Conservation (phyloP, 2,113 vertebrate species). For the Macrotis lagotis region DNA sequence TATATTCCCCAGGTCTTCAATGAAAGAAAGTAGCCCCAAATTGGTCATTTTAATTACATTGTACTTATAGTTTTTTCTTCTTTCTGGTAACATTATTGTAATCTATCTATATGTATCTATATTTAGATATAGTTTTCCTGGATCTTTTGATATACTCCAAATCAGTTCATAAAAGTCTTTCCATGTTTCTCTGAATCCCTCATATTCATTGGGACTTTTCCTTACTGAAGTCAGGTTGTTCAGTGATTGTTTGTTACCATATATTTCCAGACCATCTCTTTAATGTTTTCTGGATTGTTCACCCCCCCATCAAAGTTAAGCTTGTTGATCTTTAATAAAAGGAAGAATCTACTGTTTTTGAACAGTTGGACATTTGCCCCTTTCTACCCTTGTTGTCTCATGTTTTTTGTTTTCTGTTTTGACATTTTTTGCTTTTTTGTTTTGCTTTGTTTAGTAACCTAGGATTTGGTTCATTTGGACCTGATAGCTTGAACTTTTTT, state of each 20-base stretch:
- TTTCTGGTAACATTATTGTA: background rate
- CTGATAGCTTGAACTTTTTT: background rate
- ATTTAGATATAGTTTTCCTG: background rate
- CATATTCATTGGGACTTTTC: background rate
- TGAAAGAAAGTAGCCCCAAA: background rate
- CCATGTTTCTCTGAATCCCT: background rate
- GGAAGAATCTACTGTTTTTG: background rate
- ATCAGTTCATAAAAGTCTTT: background rate
- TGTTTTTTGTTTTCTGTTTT: no score
- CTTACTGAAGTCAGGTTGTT: background rate
- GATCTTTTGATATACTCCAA: background rate
- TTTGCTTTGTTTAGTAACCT: background rate
- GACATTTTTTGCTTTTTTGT: no score
- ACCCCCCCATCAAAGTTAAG: background rate
- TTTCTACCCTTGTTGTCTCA: background rate
- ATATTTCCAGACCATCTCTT: background rate
- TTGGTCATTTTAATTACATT: background rate
- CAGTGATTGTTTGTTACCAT: background rate
- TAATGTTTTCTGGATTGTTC: background rate
- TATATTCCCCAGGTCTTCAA: background rate
- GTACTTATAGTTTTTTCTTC: background rate
- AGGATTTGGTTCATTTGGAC: background rate
- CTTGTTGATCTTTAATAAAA: background rate
- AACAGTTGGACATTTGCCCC: background rate
- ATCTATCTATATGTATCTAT: no score